Evolutionary conservation across 2,888 invertebrate genomes (phyloP).

Genomic region (Muschampia plurimacula): DNA sequence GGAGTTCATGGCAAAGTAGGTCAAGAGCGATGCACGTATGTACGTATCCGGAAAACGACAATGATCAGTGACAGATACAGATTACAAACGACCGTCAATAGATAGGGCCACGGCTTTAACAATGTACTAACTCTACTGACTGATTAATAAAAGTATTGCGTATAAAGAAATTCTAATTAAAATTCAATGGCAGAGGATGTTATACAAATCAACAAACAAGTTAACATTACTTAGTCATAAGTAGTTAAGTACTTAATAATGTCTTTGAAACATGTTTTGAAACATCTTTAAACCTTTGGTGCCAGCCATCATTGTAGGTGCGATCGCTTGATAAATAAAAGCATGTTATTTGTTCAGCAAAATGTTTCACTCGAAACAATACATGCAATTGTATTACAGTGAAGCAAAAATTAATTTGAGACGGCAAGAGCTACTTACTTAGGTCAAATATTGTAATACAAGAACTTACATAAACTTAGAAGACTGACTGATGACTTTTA

Average conservation of each 20-base stretch:
- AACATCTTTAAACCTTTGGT: background rate
- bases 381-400: background rate
- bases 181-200: background rate
- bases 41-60: conserved; percentile 51
- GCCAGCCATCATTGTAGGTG: background rate
- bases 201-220: background rate
- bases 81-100: conserved; percentile 41
- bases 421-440: conserved; percentile 16
- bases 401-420: conserved; percentile 46
- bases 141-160: conserved; percentile 32
- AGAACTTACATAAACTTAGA: conserved; percentile 68
- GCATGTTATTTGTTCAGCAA: conserved; percentile 7
- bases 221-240: background rate
- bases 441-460: conserved; percentile 22
- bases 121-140: background rate
- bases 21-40: conserved; percentile 53
- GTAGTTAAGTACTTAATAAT: background rate
- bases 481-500: conserved; percentile 51
- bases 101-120: conserved; percentile 18
- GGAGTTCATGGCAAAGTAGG: conserved; percentile 54
- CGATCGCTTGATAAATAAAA: background rate
- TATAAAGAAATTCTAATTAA: background rate
- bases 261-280: background rate
- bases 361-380: background rate
- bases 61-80: conserved; percentile 46